These are phyloP conservation scores for Chaetodon trifascialis DNA, from an alignment of 2,113 vertebrate species.

Conservation along the genomic window DNA sequence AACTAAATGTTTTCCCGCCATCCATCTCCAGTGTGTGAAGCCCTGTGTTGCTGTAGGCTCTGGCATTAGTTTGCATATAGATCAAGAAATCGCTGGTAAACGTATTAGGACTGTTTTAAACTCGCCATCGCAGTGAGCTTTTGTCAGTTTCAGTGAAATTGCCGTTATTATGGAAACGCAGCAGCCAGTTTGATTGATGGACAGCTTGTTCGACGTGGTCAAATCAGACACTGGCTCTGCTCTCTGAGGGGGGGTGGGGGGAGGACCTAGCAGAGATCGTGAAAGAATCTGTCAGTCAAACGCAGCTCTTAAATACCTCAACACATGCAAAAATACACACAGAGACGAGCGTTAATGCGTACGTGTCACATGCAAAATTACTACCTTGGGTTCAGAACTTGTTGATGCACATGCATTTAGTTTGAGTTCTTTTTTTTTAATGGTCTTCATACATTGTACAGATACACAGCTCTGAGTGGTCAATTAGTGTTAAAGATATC, in stretches of 20 bases:
- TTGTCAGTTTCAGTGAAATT: conserved; percentile 44
- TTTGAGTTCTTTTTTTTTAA: no score
- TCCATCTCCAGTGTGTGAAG: neutral
- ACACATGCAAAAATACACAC: neutral
- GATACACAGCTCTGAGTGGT: no score
- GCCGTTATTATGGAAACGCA: conserved; percentile 51
- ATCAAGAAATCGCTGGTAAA: conserved; percentile 35
- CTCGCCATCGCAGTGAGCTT: conserved; percentile 12
- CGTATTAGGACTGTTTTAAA: conserved; percentile 7
- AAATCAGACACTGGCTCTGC: conserved; percentile 15
- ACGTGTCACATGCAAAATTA: neutral
- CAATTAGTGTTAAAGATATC: no score
- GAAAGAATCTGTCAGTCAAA: conserved; percentile 57
- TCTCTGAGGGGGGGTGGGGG: conserved; percentile 8
- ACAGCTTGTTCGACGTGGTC: conserved; percentile 36
- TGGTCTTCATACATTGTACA: no score
- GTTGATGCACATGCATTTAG: neutral
- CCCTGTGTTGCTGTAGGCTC: neutral
- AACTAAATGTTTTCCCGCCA: neutral
- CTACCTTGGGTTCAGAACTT: neutral
- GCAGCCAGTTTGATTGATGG: conserved; percentile 45
- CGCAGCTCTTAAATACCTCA: conserved; percentile 16
- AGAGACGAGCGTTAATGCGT: neutral
- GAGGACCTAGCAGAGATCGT: conserved; percentile 28
- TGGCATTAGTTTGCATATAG: conserved; percentile 26